Evolutionary conservation across 1,140 invertebrate species (phyloP).

Genomic region (Ganaspis sp.): DNA sequence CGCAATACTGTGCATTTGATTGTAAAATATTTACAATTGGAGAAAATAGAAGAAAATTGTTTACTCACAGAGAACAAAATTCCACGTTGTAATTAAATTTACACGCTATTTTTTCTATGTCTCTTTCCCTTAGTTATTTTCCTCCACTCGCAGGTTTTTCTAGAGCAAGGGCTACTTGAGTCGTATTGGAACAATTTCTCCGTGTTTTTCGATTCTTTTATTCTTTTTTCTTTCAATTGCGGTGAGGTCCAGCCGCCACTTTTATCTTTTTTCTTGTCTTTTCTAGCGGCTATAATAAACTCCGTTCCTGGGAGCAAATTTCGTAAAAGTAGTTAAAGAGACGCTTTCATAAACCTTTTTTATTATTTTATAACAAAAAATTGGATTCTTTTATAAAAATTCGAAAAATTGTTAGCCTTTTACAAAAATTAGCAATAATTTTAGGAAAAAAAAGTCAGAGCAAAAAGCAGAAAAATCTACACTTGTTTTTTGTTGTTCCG

Average conservation of each 20-base stretch:
- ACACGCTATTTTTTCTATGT: slow-evolving; percentile 22
- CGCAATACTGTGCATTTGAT: neutral
- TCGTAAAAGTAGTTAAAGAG: neutral
- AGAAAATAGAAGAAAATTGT: neutral
- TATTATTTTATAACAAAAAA: no score
- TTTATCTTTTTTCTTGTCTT: slow-evolving; percentile 13
- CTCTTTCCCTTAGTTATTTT: slow-evolving; percentile 8
- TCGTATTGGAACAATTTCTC: slow-evolving; percentile 24
- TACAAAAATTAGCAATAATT: no score
- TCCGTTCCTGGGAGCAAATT: neutral
- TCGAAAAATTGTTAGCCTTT: no score
- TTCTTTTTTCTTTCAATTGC: neutral
- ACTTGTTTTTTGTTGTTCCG: no score
- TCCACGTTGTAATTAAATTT: slow-evolving; percentile 9
- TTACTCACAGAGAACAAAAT: neutral
- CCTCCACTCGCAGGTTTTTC: slow-evolving; percentile 12
- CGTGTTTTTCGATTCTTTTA: slow-evolving; percentile 11
- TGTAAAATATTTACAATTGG: neutral
- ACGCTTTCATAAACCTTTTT: no score
- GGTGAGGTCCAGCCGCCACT: neutral
- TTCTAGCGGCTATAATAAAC: neutral
- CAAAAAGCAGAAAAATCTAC: no score
- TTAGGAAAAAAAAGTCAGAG: no score
- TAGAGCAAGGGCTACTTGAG: slow-evolving; percentile 14
- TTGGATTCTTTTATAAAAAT: no score